A percentile compares a stretch with the other conserved stretches of the same genome.
Evolutionary conservation across 1,140 invertebrate species (phyloP).

Genomic region (Drusus annulatus): DNA sequence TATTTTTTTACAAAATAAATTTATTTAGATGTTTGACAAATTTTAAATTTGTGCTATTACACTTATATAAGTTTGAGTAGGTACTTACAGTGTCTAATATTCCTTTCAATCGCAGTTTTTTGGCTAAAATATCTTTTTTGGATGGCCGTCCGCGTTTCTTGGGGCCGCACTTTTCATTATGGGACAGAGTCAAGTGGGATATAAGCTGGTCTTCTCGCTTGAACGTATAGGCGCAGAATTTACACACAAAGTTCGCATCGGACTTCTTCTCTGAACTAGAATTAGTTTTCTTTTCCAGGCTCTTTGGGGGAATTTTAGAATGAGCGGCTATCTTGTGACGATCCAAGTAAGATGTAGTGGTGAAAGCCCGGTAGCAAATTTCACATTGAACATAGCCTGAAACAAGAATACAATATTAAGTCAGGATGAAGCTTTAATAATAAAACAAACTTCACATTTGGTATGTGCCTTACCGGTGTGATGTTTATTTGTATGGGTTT

Average conservation of each 20-base stretch:
- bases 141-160: constrained; percentile 56
- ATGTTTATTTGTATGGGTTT: constrained; percentile 48
- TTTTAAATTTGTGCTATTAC: too few relatives aligned
- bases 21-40: too few relatives aligned
- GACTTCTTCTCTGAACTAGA: constrained; percentile 9
- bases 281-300: constrained; percentile 13
- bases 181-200: constrained; percentile 48
- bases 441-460: not conserved
- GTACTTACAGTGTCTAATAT: constrained; percentile 52
- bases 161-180: constrained; percentile 47
- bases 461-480: constrained; percentile 20
- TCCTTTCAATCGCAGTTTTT: constrained; percentile 52
- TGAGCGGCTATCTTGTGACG: constrained; percentile 50
- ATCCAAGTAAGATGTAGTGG: constrained; percentile 43
- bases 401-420: constrained; percentile 1
- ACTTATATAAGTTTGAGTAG: too few relatives aligned
- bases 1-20: too few relatives aligned
- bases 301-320: constrained; percentile 29
- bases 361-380: constrained; percentile 50
- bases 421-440: not conserved
- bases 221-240: constrained; percentile 52
- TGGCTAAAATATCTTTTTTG: constrained; percentile 52
- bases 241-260: constrained; percentile 36
- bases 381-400: constrained; percentile 51
- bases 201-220: constrained; percentile 51